These are phyloP conservation scores for Sylvia atricapilla DNA, from an alignment of 2,113 vertebrate species.

Conservation along the genomic window DNA sequence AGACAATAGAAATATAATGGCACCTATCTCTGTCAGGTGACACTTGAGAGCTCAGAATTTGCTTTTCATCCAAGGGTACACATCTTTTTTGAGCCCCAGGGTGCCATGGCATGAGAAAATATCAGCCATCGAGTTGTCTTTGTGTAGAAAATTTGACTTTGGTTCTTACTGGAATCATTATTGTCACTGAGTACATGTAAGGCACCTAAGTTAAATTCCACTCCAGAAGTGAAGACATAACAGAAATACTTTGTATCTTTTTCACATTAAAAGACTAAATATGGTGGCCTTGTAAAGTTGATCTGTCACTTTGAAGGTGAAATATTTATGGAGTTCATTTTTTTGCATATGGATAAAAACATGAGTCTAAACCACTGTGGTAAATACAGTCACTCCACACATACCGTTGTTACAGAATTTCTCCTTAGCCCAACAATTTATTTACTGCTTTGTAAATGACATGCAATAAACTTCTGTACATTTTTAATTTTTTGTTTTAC, in stretches of 20 bases:
- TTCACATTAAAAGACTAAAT: neutral
- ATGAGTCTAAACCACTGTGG: neutral
- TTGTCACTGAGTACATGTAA: neutral
- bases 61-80: neutral
- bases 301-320: neutral
- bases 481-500: neutral
- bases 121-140: neutral
- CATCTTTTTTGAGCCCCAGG: neutral
- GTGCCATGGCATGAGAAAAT: neutral
- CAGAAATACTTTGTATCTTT: neutral
- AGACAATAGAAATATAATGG: neutral
- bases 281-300: neutral
- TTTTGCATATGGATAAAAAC: neutral
- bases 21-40: neutral
- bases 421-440: neutral
- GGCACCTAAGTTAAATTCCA: neutral
- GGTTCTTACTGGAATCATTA: neutral
- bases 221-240: neutral
- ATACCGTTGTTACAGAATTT: neutral
- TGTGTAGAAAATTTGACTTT: neutral
- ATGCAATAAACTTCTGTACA: neutral
- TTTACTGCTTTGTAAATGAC: neutral
- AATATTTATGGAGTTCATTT: neutral
- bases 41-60: neutral
- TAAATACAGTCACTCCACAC: neutral